Percentiles rank a stretch among this genome's conserved stretches.
Evolutionary conservation across 2,888 invertebrate species (phyloP).

Genomic region (Phyto melanocephala): DNA sequence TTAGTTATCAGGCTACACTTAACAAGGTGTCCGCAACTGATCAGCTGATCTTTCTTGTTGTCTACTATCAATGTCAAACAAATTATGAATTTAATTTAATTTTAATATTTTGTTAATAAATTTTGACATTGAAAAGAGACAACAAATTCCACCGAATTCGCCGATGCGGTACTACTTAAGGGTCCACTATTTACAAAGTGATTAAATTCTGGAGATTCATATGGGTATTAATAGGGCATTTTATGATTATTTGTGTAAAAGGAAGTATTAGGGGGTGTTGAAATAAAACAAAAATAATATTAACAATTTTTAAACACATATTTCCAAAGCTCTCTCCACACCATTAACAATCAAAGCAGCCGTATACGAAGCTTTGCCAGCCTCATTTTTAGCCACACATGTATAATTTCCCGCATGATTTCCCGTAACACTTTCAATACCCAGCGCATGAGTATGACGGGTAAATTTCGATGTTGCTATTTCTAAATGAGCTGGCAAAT

Average conservation of each 20-base stretch:
- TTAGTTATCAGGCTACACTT: too few relatives aligned
- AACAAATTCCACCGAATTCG: too few relatives aligned
- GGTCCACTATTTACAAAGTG: too few relatives aligned
- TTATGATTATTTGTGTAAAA: background rate
- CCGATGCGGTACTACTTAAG: too few relatives aligned
- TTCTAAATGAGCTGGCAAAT: slow-evolving; percentile 80
- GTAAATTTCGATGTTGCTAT: slow-evolving; percentile 77
- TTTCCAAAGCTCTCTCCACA: slow-evolving; percentile 74
- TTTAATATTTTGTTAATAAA: too few relatives aligned
- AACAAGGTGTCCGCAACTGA: too few relatives aligned
- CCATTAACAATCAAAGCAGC: slow-evolving; percentile 82
- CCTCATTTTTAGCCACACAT: slow-evolving; percentile 81
- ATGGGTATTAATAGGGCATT: too few relatives aligned
- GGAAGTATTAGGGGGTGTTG: background rate
- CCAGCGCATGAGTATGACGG: slow-evolving; percentile 72
- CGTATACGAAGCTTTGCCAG: slow-evolving; percentile 80
- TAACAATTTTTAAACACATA: background rate
- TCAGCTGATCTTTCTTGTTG: too few relatives aligned
- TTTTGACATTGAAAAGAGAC: too few relatives aligned
- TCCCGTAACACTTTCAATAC: slow-evolving; percentile 82
- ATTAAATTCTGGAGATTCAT: too few relatives aligned
- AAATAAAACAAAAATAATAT: background rate
- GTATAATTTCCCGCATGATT: slow-evolving; percentile 83
- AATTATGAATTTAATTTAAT: too few relatives aligned
- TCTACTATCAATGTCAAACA: too few relatives aligned